Conservation (phyloP, 2,113 vertebrate species). For the Datnioides undecimradiatus region DNA sequence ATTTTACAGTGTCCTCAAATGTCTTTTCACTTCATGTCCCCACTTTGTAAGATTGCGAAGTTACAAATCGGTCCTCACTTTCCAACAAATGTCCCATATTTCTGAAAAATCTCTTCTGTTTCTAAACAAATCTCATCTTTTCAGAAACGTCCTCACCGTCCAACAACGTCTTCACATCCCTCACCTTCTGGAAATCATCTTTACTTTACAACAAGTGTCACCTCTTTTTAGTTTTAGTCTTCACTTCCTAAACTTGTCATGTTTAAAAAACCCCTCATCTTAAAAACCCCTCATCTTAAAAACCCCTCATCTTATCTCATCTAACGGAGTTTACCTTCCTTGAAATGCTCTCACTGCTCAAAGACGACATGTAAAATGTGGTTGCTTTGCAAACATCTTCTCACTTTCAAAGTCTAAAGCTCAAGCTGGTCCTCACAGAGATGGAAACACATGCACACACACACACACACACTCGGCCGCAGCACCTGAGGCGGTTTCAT, state of each 20-base stretch:
- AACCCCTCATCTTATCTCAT: neutral
- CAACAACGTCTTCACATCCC: neutral
- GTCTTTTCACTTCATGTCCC: too few species aligned
- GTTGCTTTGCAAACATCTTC: too few species aligned
- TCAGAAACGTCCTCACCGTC: neutral
- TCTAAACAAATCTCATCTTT: too few species aligned
- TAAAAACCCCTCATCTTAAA: neutral
- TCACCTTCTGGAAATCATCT: neutral
- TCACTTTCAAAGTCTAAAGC: too few species aligned
- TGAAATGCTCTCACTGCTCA: neutral
- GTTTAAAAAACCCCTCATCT: neutral
- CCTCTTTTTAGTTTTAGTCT: neutral
- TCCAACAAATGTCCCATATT: neutral
- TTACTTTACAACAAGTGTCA: neutral
- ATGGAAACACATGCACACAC: neutral
- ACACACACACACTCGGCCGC: neutral
- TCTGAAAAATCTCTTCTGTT: neutral
- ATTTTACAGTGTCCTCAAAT: too few species aligned
- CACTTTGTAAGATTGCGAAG: too few species aligned
- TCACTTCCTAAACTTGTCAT: neutral
- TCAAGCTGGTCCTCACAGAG: neutral
- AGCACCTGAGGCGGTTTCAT: neutral
- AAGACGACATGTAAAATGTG: neutral
- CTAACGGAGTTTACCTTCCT: too few species aligned
- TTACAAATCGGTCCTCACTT: neutral